These are phyloP conservation scores for Chiloscyllium punctatum DNA, from an alignment of 2,797 vertebrate genomes.

Conservation along the genomic window DNA sequence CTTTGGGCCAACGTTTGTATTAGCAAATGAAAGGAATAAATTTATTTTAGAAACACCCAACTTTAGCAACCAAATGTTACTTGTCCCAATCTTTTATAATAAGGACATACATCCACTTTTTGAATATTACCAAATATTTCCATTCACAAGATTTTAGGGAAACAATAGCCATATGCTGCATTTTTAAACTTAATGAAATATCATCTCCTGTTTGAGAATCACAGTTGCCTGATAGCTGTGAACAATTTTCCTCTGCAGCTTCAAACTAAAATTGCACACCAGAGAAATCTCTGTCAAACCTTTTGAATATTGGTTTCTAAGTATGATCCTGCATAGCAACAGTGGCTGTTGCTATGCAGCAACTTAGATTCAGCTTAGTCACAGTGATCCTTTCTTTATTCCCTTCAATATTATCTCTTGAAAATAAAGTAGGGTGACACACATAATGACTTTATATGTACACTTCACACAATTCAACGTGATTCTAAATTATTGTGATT, in stretches of 20 bases:
- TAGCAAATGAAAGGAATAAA: neutral
- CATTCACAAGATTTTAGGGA: neutral
- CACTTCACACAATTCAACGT: neutral
- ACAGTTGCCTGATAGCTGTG: neutral
- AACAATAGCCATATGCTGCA: neutral
- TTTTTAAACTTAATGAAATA: neutral
- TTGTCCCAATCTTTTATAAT: neutral
- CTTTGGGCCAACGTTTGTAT: neutral
- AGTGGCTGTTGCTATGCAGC: conserved; percentile 8
- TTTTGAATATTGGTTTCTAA: conserved; percentile 5
- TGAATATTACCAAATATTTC: neutral
- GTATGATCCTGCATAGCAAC: conserved; percentile 28
- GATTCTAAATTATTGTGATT: neutral
- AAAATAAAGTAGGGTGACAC: conserved; percentile 18
- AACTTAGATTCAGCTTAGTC: neutral
- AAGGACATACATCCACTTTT: neutral
- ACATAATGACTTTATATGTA: conserved; percentile 17
- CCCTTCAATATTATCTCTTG: conserved; percentile 15
- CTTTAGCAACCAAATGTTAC: neutral
- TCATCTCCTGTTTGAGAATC: neutral
- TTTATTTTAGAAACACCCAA: neutral
- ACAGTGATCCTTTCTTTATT: conserved; percentile 4
- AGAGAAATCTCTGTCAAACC: neutral
- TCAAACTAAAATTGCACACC: conserved; percentile 17
- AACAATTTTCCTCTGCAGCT: neutral